Evolutionary conservation across 2,888 invertebrate genomes (phyloP).

Genomic region (Melinopterus prodromus): DNA sequence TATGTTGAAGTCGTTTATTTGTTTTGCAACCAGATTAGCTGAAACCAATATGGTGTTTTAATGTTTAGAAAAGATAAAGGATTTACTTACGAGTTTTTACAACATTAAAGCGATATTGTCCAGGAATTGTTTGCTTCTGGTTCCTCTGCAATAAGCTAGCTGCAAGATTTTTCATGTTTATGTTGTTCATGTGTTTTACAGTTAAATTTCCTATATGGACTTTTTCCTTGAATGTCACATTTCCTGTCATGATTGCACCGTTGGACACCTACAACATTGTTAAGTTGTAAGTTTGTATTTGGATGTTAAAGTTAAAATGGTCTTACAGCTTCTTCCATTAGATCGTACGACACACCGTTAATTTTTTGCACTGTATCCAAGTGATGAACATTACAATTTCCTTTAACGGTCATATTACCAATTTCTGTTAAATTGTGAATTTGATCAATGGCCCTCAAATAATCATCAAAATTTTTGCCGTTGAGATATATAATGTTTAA

Average conservation of each 20-base stretch:
- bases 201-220: constrained; percentile 48
- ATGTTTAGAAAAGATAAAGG: background rate
- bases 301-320: background rate
- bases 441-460: background rate
- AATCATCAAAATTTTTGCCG: background rate
- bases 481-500: background rate
- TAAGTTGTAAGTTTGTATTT: background rate
- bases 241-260: constrained; percentile 33
- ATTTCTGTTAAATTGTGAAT: constrained; percentile 10
- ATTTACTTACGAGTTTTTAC: constrained; percentile 49
- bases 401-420: background rate
- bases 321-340: constrained; percentile 16
- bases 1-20: constrained; percentile 38
- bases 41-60: constrained; percentile 28
- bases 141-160: constrained; percentile 47
- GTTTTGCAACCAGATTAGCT: constrained; percentile 35
- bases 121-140: constrained; percentile 49
- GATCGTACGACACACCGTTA: constrained; percentile 8
- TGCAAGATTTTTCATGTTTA: constrained; percentile 18
- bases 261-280: constrained; percentile 16
- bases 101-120: constrained; percentile 48
- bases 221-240: constrained; percentile 48
- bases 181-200: constrained; percentile 39
- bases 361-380: background rate
- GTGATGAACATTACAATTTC: background rate